Base-by-base conservation (phyloP, 2,113 vertebrate species). In the Coracopsis vasa region DNA sequence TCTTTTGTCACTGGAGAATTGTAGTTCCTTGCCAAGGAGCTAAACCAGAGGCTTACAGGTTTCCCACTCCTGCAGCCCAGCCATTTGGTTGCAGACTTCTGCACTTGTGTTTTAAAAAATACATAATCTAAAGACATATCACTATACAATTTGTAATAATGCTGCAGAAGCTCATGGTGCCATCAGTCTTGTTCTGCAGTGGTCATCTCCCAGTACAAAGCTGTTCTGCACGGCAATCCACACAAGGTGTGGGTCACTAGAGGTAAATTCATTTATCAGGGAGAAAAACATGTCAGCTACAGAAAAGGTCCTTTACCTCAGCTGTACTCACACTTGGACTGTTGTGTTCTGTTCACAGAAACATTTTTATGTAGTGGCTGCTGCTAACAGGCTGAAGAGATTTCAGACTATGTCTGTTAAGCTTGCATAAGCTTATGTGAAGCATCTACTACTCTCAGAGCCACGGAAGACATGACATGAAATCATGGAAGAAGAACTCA, bases 361-460 rank as follows among this genome's bases (percentile, higher is more conserved):
- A 97, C 98, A 99, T 88, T 99, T 99, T 90, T 98, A 99, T 1
- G 99, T 97, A 53, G 98, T 99, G 53, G 97, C 99, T 54, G 99
- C 99, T 58, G 99, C 98, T 39, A 99, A 99, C 97, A 97, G 99
- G 66, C 96, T 99, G 94, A 98, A 97, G 96, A 99, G 98, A 84
- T 98, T 99, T 91, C 98, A 98, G 66, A 97, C 83, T 82, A 50
- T 75, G 70, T 94, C 98, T 65, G 88, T 95, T 67, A 98, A 94
- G 62, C 95, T 96, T 41, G 77, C 48, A 0, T 97, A 93, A 94
- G 42, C 67, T 80, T 51, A 24, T 74, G 13, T 35, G 73, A 62
- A 61, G 66, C 72, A 71, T 29, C 28, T 44, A 11, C 60, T 23
- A 2, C 37, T 41, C 44, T 5, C 78, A 65, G 80, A 89, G 61